Conservation (phyloP, 2,113 vertebrate genomes). For the Trachemys scripta region DNA sequence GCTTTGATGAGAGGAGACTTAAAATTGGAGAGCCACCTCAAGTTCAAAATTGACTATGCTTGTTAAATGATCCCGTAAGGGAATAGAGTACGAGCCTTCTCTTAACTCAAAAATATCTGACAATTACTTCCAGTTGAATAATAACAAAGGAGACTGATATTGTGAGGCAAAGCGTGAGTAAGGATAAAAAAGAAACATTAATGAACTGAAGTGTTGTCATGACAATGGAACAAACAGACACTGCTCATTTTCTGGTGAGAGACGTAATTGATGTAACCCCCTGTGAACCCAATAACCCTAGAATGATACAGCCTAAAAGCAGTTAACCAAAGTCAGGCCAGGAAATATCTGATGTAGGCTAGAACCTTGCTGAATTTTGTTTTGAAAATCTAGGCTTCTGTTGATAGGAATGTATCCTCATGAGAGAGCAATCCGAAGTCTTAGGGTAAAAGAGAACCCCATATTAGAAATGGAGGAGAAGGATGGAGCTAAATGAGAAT, state of each 20-base stretch:
- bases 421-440: accelerated
- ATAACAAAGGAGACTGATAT: neutral
- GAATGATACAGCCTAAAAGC: neutral
- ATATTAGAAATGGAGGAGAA: neutral
- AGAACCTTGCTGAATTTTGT: neutral
- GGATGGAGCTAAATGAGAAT: neutral
- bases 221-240: neutral
- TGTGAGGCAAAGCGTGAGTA: neutral
- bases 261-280: neutral
- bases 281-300: neutral
- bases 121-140: neutral
- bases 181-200: neutral
- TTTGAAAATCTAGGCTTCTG: neutral
- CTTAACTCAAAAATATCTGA: neutral
- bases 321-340: neutral
- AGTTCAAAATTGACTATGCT: neutral
- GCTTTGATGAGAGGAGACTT: neutral
- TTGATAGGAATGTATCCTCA: neutral
- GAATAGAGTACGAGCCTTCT: neutral
- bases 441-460: accelerated
- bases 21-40: neutral
- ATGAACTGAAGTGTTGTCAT: neutral
- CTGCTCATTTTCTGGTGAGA: neutral
- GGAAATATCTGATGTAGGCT: neutral
- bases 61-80: neutral